Conservation (phyloP, 2,888 invertebrate species). For the Epicampocera succincta region DNA sequence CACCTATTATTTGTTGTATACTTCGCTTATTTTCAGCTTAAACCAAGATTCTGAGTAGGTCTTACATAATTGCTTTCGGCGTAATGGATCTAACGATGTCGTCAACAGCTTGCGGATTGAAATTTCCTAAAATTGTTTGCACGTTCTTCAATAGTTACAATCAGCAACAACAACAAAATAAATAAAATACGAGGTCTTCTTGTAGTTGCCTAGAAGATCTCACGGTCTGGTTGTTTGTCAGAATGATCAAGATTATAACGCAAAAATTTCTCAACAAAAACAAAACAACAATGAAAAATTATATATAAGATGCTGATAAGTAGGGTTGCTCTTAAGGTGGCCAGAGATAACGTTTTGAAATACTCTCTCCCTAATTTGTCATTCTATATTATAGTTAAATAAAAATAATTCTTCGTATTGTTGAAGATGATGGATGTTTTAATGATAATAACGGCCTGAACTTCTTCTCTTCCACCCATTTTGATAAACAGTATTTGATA, state of each 20-base stretch:
- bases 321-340: slow-evolving; percentile 25
- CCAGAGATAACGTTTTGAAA: neutral
- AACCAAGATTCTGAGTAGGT: too few relatives aligned
- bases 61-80: too few relatives aligned
- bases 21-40: too few relatives aligned
- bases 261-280: slow-evolving; percentile 43
- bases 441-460: too few relatives aligned
- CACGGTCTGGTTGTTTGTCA: slow-evolving; percentile 63
- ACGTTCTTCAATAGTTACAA: slow-evolving; percentile 41
- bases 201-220: slow-evolving; percentile 57
- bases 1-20: too few relatives aligned
- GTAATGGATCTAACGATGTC: slow-evolving; percentile 54
- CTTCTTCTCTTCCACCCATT: too few relatives aligned
- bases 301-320: slow-evolving; percentile 42
- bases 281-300: slow-evolving; percentile 48
- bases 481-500: too few relatives aligned
- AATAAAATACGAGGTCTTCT: slow-evolving; percentile 47
- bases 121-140: slow-evolving; percentile 46
- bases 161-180: slow-evolving; percentile 23
- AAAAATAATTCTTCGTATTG: too few relatives aligned
- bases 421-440: too few relatives aligned
- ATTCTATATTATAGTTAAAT: too few relatives aligned
- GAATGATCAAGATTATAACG: slow-evolving; percentile 63
- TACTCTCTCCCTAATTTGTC: too few relatives aligned
- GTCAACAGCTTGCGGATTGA: slow-evolving; percentile 59